Evolutionary conservation across 2,888 invertebrate species (phyloP).

Genomic region (Trachelus troglodyta): DNA sequence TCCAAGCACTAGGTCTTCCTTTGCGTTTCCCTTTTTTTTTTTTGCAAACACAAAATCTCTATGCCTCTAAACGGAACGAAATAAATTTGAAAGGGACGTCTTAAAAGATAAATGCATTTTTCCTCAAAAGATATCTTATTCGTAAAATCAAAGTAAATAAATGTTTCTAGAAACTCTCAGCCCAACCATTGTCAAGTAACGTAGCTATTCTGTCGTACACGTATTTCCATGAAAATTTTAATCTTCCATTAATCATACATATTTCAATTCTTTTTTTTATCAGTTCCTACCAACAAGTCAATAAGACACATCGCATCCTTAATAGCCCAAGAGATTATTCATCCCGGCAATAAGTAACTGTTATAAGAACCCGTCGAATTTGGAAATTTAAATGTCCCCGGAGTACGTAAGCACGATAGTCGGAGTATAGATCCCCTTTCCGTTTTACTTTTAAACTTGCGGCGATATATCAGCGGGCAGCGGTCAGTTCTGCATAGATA

Average conservation of each 20-base stretch:
- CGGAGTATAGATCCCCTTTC: constrained; percentile 19
- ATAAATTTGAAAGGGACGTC: constrained; percentile 27
- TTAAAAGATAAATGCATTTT: constrained; percentile 31
- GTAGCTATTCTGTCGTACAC: background rate
- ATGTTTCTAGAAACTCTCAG: background rate
- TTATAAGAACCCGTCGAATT: constrained; percentile 34
- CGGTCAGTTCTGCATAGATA: constrained; percentile 52
- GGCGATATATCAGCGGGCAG: constrained; percentile 58
- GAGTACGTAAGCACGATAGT: constrained; percentile 30
- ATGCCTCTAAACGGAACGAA: constrained; percentile 21
- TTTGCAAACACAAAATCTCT: constrained; percentile 28
- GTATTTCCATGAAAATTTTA: background rate
- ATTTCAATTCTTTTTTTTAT: background rate
- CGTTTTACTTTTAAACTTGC: constrained; percentile 63
- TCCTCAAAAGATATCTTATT: background rate
- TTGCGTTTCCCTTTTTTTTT: constrained; percentile 4
- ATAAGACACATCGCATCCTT: background rate
- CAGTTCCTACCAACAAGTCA: background rate
- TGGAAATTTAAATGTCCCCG: constrained; percentile 56
- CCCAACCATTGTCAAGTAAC: background rate
- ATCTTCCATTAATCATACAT: background rate
- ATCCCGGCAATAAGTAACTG: background rate
- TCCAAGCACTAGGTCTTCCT: constrained; percentile 7
- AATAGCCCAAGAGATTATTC: background rate
- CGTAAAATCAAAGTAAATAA: background rate